phyloP scores from a whole-genome alignment of 92 coral and sea anemone species.

The Diadumene lineata region DNA sequence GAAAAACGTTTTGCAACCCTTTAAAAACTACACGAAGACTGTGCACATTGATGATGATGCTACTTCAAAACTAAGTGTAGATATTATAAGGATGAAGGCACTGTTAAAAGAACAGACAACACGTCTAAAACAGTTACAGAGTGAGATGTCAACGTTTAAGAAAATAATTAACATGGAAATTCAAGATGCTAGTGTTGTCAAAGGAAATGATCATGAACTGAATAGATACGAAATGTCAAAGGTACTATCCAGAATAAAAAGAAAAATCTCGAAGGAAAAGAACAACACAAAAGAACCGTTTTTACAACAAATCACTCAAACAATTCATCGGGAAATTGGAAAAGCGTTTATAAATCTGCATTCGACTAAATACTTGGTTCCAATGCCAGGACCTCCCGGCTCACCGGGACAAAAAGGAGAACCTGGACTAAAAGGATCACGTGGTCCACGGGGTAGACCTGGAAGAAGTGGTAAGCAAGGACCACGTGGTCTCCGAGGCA shows the following conservation, averaged over 20 bases:
- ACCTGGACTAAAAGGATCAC: background rate
- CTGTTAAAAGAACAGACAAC: background rate
- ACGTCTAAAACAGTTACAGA: background rate
- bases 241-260: background rate
- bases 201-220: background rate
- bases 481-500: slow-evolving; percentile 3
- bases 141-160: background rate
- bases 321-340: background rate
- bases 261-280: background rate
- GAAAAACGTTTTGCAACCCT: background rate
- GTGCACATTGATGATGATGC: background rate
- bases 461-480: slow-evolving; percentile 5
- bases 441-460: slow-evolving; percentile 39
- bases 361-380: background rate
- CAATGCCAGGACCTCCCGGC: slow-evolving; percentile 2
- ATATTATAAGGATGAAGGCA: background rate
- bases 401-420: slow-evolving; percentile 19
- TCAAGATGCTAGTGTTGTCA: background rate
- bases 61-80: background rate
- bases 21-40: background rate
- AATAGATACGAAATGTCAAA: background rate
- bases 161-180: background rate
- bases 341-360: background rate
- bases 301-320: background rate
- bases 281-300: background rate